phyloP scores from a whole-genome alignment of 2,113 vertebrate species.

The Tetraodon nigroviridis region DNA sequence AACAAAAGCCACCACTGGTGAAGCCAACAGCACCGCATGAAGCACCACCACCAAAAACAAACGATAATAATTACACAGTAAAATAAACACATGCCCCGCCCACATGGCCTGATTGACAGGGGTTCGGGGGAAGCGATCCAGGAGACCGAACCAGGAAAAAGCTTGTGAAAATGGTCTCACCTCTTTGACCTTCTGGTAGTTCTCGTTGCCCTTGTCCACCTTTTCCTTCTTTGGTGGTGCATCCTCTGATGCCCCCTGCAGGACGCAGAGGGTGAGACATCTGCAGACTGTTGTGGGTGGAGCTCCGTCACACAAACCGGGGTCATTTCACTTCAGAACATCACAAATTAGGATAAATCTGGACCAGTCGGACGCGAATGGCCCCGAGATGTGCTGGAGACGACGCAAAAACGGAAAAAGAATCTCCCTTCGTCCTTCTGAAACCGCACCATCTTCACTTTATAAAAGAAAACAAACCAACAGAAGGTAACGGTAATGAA shows the following conservation, averaged over 20 bases:
- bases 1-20: constrained; percentile 16
- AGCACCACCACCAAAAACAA: background rate
- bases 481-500: too few relatives aligned
- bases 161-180: constrained; percentile 61
- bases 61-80: background rate
- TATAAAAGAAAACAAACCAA: too few relatives aligned
- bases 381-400: too few relatives aligned
- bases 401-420: too few relatives aligned
- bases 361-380: too few relatives aligned
- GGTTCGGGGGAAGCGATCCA: constrained; percentile 8
- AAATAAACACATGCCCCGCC: background rate
- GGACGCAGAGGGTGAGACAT: constrained; percentile 48
- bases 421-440: too few relatives aligned
- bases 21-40: constrained; percentile 8
- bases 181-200: constrained; percentile 92
- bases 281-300: constrained; percentile 13
- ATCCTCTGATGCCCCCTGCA: constrained; percentile 67
- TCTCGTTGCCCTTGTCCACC: constrained; percentile 87
- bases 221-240: constrained; percentile 72
- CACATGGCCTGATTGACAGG: constrained; percentile 26
- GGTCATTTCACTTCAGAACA: constrained; percentile 1
- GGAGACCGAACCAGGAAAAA: constrained; percentile 15
- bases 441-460: too few relatives aligned
- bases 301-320: constrained; percentile 1
- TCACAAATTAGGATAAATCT: too few relatives aligned